Evolutionary conservation across 2,888 invertebrate species (phyloP).

Genomic region (Eupithecia vulgata): DNA sequence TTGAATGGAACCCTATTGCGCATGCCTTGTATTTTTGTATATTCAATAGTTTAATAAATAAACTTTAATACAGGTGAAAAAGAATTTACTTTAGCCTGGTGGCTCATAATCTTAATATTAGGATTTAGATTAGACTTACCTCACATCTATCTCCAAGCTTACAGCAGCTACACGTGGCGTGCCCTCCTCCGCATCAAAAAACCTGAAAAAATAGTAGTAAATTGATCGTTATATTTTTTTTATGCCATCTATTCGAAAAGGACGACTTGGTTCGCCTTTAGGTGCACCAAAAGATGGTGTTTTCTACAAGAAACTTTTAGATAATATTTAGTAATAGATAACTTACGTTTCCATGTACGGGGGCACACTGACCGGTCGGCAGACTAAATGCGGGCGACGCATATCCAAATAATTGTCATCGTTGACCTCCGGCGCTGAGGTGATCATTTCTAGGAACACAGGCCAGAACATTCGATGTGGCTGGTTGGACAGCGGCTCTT

Average conservation of each 20-base stretch:
- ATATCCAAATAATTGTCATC: slow-evolving; percentile 39
- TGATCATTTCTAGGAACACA: slow-evolving; percentile 64
- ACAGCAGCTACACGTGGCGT: slow-evolving; percentile 70
- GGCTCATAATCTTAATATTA: too few species aligned
- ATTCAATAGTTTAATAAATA: too few species aligned
- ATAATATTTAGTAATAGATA: too few species aligned
- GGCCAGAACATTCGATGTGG: slow-evolving; percentile 67
- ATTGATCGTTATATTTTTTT: too few species aligned
- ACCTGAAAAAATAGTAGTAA: slow-evolving; percentile 59
- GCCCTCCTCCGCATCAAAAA: slow-evolving; percentile 77
- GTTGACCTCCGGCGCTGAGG: slow-evolving; percentile 58
- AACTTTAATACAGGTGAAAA: too few species aligned
- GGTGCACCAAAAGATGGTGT: too few species aligned
- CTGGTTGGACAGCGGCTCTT: slow-evolving; percentile 40
- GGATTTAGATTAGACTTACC: slow-evolving; percentile 63
- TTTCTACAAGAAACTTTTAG: too few species aligned
- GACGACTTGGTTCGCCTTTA: too few species aligned
- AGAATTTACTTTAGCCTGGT: too few species aligned
- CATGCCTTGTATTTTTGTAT: too few species aligned
- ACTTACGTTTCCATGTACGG: slow-evolving; percentile 64
- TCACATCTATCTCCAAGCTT: slow-evolving; percentile 72
- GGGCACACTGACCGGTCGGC: slow-evolving; percentile 50
- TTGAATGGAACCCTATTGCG: too few species aligned
- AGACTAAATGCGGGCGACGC: slow-evolving; percentile 59
- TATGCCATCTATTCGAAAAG: too few species aligned